Conservation (phyloP, 1,140 invertebrate genomes). For the Ooceraea biroi region DNA sequence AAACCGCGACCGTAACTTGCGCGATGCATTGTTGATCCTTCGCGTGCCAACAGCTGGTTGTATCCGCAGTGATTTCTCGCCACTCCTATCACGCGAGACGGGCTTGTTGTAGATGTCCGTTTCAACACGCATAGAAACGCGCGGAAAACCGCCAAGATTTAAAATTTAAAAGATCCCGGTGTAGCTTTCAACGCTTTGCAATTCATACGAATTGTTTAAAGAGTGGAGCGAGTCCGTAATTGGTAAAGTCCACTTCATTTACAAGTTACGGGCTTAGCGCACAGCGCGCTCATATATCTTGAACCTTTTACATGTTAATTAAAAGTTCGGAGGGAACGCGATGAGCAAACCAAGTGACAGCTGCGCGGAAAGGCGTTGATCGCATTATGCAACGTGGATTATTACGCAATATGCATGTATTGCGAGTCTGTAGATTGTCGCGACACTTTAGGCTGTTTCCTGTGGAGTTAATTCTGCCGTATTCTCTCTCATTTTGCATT, state of each 20-base stretch:
- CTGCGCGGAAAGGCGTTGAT: constrained; percentile 24
- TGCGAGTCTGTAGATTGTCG: too few relatives aligned
- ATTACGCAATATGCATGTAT: too few relatives aligned
- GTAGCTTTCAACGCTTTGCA: background rate
- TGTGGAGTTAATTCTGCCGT: constrained; percentile 27
- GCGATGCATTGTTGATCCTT: constrained; percentile 13
- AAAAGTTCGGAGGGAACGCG: background rate
- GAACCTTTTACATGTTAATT: background rate
- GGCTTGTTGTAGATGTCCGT: background rate
- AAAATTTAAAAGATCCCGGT: background rate
- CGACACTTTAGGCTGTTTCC: constrained; percentile 33
- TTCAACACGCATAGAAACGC: background rate
- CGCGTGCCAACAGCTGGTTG: constrained; percentile 15
- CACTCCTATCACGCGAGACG: background rate
- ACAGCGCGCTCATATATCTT: background rate
- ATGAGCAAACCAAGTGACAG: background rate
- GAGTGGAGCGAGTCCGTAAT: background rate
- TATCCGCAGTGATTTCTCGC: constrained; percentile 8
- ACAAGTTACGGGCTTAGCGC: too few relatives aligned
- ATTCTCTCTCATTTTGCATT: background rate
- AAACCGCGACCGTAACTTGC: constrained; percentile 60
- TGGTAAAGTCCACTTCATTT: background rate
- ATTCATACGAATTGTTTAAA: background rate
- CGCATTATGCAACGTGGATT: background rate
- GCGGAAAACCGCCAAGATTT: background rate